Conservation (phyloP, 2,888 invertebrate species). For the Drosophila suboccidentalis region DNA sequence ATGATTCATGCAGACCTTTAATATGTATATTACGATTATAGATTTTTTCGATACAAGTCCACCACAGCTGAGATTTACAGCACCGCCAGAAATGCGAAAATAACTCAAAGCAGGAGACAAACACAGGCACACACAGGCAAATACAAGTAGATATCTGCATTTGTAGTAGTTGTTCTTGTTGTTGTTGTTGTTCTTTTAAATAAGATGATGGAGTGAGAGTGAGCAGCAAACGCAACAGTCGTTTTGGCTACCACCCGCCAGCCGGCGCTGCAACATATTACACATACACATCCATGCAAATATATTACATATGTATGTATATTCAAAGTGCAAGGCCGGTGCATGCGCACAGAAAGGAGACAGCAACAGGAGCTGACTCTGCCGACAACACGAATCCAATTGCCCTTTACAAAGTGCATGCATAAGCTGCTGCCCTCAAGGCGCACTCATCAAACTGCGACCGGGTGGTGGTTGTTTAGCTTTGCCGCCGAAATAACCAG, state of each 20-base stretch:
- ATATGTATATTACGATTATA: constrained; percentile 41
- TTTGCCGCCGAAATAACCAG: constrained; percentile 65
- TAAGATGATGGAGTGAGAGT: constrained; percentile 43
- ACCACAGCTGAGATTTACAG: constrained; percentile 60
- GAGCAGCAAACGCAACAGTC: constrained; percentile 67
- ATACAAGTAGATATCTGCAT: constrained; percentile 11
- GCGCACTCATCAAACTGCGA: constrained; percentile 28
- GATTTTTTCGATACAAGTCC: constrained; percentile 56
- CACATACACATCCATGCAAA: constrained; percentile 24
- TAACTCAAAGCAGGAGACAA: constrained; percentile 70
- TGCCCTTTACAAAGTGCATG: constrained; percentile 70
- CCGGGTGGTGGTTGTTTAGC: constrained; percentile 31
- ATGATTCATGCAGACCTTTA: no score
- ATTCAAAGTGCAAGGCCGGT: constrained; percentile 68
- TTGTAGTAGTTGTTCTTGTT: constrained; percentile 13
- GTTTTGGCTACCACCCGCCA: constrained; percentile 53
- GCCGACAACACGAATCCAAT: constrained; percentile 65
- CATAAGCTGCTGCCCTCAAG: constrained; percentile 40
- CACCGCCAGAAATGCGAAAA: constrained; percentile 64
- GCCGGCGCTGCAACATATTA: constrained; percentile 45
- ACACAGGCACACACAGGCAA: constrained; percentile 13
- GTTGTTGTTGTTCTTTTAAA: constrained; percentile 32
- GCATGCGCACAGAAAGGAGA: constrained; percentile 77
- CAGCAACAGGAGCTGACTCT: constrained; percentile 63
- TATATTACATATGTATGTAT: constrained; percentile 25